phyloP scores from a whole-genome alignment of 2,797 vertebrate genomes.

The Babyrousa celebensis region DNA sequence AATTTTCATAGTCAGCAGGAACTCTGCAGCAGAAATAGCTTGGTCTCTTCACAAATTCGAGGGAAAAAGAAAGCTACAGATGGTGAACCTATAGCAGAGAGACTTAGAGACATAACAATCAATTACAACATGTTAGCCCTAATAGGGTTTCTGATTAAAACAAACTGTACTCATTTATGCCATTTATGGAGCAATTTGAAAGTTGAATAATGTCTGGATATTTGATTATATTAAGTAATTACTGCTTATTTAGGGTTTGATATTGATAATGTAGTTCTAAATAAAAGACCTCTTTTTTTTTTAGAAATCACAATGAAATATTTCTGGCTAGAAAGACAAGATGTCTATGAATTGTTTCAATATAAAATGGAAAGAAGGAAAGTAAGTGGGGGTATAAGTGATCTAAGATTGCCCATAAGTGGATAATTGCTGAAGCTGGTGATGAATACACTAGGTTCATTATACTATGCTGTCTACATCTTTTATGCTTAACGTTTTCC shows the following conservation, averaged over 20 bases:
- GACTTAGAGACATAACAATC: neutral
- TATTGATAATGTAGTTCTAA: conserved; percentile 15
- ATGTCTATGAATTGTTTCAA: neutral
- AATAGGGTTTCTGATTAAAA: neutral
- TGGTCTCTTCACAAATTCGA: neutral
- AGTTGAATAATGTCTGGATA: neutral
- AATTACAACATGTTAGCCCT: neutral
- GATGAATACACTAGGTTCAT: neutral
- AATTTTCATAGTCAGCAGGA: neutral
- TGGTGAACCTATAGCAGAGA: neutral
- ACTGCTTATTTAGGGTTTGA: neutral
- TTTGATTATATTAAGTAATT: neutral
- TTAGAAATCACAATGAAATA: conserved; percentile 30
- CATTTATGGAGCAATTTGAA: neutral
- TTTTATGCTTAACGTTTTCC: neutral
- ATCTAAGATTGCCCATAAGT: neutral
- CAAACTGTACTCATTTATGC: neutral
- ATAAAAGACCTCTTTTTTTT: neutral
- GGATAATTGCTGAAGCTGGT: neutral
- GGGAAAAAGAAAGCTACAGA: neutral
- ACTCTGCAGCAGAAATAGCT: neutral
- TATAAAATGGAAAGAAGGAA: neutral
- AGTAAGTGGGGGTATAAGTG: neutral
- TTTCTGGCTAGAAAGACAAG: neutral
- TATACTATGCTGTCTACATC: neutral